phyloP scores from a whole-genome alignment of 2,888 invertebrate species.

The Nudaria mundana region DNA sequence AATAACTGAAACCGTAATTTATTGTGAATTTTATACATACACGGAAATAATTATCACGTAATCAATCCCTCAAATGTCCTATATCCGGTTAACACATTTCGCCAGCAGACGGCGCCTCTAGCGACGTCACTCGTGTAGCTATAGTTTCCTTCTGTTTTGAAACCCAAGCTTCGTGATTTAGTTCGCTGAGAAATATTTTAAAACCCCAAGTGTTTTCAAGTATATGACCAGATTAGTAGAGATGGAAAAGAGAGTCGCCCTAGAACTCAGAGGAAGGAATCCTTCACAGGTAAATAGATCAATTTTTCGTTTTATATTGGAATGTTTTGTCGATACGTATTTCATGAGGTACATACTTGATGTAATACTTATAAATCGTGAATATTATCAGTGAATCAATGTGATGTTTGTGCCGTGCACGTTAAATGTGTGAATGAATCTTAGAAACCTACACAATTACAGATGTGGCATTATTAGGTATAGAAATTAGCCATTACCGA shows the following conservation, averaged over 20 bases:
- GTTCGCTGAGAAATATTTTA: constrained; percentile 63
- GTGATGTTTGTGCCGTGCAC: constrained; percentile 18
- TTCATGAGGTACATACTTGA: constrained; percentile 61
- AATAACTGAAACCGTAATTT: background rate
- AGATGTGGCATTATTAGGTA: constrained; percentile 73
- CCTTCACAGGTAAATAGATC: constrained; percentile 90
- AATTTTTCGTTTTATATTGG: constrained; percentile 64
- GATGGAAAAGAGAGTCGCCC: constrained; percentile 97
- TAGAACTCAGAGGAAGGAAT: constrained; percentile 95
- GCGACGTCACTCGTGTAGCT: constrained; percentile 79
- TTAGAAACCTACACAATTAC: constrained; percentile 44
- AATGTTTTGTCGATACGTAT: constrained; percentile 81
- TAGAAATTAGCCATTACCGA: constrained; percentile 75
- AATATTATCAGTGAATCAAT: constrained; percentile 32
- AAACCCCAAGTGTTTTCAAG: constrained; percentile 57
- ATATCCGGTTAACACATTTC: constrained; percentile 56
- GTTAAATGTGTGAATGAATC: constrained; percentile 19
- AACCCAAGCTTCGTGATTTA: constrained; percentile 80
- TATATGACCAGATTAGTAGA: constrained; percentile 48
- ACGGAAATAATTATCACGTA: constrained; percentile 10
- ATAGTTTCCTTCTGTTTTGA: constrained; percentile 82
- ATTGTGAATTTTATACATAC: constrained; percentile 5
- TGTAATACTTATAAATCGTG: constrained; percentile 47
- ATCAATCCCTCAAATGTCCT: constrained; percentile 43
- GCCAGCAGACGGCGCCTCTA: constrained; percentile 69